Evolutionary conservation across 1,140 invertebrate genomes (phyloP), one percentile per base, ranked within the genome.

Genomic region (Drosophila ficusphila): DNA sequence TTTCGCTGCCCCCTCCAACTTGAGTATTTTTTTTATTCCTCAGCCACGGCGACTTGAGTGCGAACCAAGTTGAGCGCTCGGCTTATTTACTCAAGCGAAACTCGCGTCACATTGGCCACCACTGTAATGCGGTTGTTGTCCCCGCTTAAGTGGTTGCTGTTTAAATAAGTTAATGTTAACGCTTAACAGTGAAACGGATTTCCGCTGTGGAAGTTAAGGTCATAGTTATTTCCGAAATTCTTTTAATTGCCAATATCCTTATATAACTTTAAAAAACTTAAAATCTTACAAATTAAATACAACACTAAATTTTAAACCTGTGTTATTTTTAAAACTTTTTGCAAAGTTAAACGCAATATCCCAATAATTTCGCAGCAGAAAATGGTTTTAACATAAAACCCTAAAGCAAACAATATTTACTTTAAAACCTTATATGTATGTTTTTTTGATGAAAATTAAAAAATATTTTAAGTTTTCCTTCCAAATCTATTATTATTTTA

Each of bases 81-180:
- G 5, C 1, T 46, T 60, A 68, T 68, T 58, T 74, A 54, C 54
- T 74, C 39, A 54, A 46, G 41, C 39, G 56, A 4, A 4, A 23
- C 38, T 21, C 8, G 14, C 3, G 7, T 14, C 25, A 27, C 23
- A 18, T 27, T 19, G 29, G 46, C 36, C 76, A 53, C 56, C 47
- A 79, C 33, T 67, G 62, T 67, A 51, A 51, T 67, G 54, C 44
- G 78, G 78, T 82, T 82, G 18, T 21, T 83, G 78, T 82, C 68
- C 60, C 56, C 23, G 73, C 78, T 82, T 7, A 56, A 38, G 46
- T 18, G 77, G 77, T 83, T 83, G 39, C 48, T 60, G 68, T 36
- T 46, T 33, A 82, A 82, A 73, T 82, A 77, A 62, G 51, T 73
- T 79, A 79, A 79, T 82, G 51, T 41, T 67, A 67, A 65, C 33